Evolutionary conservation across 1,140 invertebrate species (phyloP).

Genomic region (Apolygus lucorum): DNA sequence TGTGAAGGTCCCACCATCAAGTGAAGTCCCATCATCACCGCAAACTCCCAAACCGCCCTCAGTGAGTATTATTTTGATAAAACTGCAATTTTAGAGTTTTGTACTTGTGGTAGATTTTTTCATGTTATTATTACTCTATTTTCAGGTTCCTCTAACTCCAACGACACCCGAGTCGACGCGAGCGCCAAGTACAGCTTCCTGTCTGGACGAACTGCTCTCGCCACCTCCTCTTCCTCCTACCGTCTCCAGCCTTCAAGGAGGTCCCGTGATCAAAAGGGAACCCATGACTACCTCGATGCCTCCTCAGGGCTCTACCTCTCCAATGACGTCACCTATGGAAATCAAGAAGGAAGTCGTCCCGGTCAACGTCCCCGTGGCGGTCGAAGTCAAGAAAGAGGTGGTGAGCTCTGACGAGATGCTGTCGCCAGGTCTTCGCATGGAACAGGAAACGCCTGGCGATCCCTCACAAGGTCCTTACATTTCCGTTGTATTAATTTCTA

Average conservation of each 20-base stretch:
- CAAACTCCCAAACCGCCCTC: not conserved
- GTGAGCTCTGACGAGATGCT: conserved; percentile 44
- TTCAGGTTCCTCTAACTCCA: conserved; percentile 22
- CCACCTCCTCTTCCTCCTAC: conserved; percentile 27
- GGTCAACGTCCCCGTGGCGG: conserved; percentile 26
- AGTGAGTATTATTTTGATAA: not conserved
- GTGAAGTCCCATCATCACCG: too few relatives aligned
- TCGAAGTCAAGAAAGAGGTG: conserved; percentile 45
- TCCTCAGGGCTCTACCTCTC: not conserved
- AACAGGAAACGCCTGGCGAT: not conserved
- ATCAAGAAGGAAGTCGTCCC: conserved; percentile 25
- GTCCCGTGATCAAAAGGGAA: conserved; percentile 25
- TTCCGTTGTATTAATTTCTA: too few relatives aligned
- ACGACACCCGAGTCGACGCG: conserved; percentile 19
- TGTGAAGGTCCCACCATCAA: not conserved
- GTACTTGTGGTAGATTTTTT: too few relatives aligned
- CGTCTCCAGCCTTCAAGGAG: not conserved
- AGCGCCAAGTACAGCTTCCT: conserved; percentile 18
- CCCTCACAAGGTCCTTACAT: not conserved
- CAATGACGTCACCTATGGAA: conserved; percentile 29
- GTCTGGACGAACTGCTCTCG: conserved; percentile 28
- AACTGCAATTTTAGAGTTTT: too few relatives aligned
- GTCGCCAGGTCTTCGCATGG: conserved; percentile 36
- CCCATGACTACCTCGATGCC: conserved; percentile 22
- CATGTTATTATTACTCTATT: too few relatives aligned